Evolutionary conservation across 2,113 vertebrate species (phyloP).

Genomic region (Lepidothrix coronata): DNA sequence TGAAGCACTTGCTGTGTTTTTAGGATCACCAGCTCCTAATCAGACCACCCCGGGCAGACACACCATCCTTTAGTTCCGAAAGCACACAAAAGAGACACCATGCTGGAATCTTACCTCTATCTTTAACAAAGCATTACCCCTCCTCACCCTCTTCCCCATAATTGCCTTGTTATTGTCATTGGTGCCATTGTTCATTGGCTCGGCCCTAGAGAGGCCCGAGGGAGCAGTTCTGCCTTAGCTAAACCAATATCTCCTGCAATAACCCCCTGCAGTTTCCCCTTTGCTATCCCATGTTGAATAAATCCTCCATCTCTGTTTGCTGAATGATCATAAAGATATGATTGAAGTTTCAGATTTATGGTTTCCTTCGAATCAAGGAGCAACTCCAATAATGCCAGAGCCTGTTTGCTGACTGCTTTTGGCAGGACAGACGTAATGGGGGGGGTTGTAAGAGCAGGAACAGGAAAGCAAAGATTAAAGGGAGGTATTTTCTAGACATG

Average conservation of each 20-base stretch:
- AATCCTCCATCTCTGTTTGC: conserved; percentile 86
- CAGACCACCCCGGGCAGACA: conserved; percentile 27
- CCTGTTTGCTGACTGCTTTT: conserved; percentile 40
- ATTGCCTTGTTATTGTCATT: conserved; percentile 78
- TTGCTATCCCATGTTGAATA: conserved; percentile 88
- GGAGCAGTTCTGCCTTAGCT: conserved; percentile 74
- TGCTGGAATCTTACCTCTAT: conserved; percentile 63
- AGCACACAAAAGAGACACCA: conserved; percentile 59
- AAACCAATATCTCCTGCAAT: conserved; percentile 73
- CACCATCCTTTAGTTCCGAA: neutral
- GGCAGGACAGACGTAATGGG: neutral
- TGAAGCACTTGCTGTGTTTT: conserved; percentile 10
- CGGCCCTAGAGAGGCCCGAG: conserved; percentile 56
- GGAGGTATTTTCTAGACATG: neutral
- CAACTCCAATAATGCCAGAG: conserved; percentile 55
- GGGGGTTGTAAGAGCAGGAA: neutral
- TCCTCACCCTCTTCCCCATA: conserved; percentile 74
- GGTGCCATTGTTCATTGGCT: conserved; percentile 72
- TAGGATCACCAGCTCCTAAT: conserved; percentile 27
- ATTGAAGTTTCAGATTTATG: conserved; percentile 87
- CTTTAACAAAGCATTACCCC: conserved; percentile 81
- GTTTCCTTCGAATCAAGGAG: conserved; percentile 72
- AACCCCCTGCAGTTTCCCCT: conserved; percentile 79
- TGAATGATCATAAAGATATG: conserved; percentile 82
- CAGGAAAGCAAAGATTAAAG: neutral